These are phyloP conservation scores for Pica pica DNA, from an alignment of 2,113 vertebrate species.

Conservation along the genomic window DNA sequence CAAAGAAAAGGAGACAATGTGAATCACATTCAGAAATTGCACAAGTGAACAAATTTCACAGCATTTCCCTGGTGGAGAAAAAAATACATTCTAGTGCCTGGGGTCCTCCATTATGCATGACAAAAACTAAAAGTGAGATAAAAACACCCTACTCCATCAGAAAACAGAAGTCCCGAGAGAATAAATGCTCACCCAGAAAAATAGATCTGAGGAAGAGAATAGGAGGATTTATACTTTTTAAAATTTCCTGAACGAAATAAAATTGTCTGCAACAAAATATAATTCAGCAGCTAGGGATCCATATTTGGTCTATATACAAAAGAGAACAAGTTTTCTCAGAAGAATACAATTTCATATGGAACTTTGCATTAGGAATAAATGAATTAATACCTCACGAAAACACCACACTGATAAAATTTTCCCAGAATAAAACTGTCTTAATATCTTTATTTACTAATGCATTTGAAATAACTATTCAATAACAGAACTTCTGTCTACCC, in stretches of 20 bases:
- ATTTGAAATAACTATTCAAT: not conserved
- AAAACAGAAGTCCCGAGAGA: not conserved
- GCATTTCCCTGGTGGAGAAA: not conserved
- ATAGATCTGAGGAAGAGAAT: not conserved
- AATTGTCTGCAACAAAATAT: not conserved
- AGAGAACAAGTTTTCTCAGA: not conserved
- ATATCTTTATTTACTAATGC: not conserved
- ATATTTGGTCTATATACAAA: not conserved
- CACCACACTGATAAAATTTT: not conserved
- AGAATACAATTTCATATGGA: not conserved
- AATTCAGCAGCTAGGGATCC: not conserved
- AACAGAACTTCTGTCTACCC: not conserved
- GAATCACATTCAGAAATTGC: not conserved
- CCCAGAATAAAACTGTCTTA: not conserved
- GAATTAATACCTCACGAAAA: not conserved
- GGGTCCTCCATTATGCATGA: not conserved
- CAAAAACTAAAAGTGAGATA: not conserved
- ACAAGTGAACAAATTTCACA: not conserved
- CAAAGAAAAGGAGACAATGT: not conserved
- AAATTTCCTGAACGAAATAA: not conserved
- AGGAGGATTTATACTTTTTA: not conserved
- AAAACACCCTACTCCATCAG: not conserved
- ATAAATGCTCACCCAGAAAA: slow-evolving; percentile 9
- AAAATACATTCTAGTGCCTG: not conserved
- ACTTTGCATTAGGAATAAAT: not conserved